Base-by-base conservation (phyloP, 2,797 vertebrate species). In the Neosilurus hyrtlii region DNA sequence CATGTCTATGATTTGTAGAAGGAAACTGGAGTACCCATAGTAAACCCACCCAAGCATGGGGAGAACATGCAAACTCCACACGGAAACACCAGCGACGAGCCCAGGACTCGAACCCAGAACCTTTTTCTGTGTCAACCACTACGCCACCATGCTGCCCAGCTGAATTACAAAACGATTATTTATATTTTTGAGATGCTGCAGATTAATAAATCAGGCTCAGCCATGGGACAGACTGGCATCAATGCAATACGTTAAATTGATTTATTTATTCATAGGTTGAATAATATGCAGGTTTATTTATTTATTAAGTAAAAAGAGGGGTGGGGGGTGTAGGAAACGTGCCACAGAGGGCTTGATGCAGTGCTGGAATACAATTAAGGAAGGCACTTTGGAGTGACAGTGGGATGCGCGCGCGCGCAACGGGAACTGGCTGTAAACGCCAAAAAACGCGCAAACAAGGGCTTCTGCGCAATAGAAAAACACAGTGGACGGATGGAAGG, bases 381-480 rank as follows among this genome's bases (percentile, higher is more conserved):
- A 81, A 81, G 90, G 86, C 89, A 89, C 87, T 87, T 84, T 83
- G 63, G 63, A 86, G 82, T 79, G 80, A 86, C 63, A 30, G 72
- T 85, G 37, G 70, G 88, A 12, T 63, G 65, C 30, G 66, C 59
- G 67, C 65, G 65, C 61, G 77, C 68, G 63, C 35, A 35, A 30
- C 6, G 67, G 37, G 16, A 62, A 71, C 30, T 20, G 15, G 30
- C 18, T 24, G 56, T 9, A 65, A 22, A 54, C 24, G 12, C 4
- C 30, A 12, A 24, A 24, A 52, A 75, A 61, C 79, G 35, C 79
- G 20, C 26, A 80, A 80, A 61, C 56, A 43, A 37, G 57, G 20
- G n/a, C 24, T 71, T 67, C 3, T 43, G 65, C 37, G 52, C 52
- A 80, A 37, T 18, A 43, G 15, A 43, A 52, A 63, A 62, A 14